phyloP scores from a whole-genome alignment of 2,888 invertebrate genomes.

The Dinocampus coccinellae region DNA sequence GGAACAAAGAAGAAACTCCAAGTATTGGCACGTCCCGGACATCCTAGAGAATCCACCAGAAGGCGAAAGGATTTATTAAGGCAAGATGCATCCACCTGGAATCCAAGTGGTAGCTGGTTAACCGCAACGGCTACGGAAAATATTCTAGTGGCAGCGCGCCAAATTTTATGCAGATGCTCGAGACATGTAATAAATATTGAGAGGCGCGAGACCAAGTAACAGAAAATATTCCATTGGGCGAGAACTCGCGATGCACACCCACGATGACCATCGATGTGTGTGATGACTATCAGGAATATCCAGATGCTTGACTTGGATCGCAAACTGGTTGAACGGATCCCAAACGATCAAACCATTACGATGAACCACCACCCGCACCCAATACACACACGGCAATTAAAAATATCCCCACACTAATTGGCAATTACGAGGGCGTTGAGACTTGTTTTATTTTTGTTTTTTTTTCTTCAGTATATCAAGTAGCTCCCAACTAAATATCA shows the following conservation, averaged over 20 bases:
- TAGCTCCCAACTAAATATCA: slow-evolving; percentile 38
- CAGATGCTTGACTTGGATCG: slow-evolving; percentile 21
- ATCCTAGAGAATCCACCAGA: slow-evolving; percentile 22
- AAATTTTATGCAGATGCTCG: slow-evolving; percentile 59
- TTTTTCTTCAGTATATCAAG: slow-evolving; percentile 52
- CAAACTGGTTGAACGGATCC: slow-evolving; percentile 5
- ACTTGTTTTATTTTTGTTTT: too few species aligned
- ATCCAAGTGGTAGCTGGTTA: slow-evolving; percentile 45
- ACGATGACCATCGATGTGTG: slow-evolving; percentile 13
- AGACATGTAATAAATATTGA: slow-evolving; percentile 55
- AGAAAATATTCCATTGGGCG: slow-evolving; percentile 6
- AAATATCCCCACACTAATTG: slow-evolving; percentile 67
- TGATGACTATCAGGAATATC: slow-evolving; percentile 15
- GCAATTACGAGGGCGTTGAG: slow-evolving; percentile 66
- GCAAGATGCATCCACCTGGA: slow-evolving; percentile 49
- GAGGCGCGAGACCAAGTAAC: slow-evolving; percentile 37
- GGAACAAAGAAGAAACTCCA: slow-evolving; percentile 27
- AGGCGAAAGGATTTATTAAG: slow-evolving; percentile 61
- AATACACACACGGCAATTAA: slow-evolving; percentile 64
- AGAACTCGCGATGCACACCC: background rate
- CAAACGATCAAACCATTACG: slow-evolving; percentile 7
- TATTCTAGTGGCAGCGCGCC: slow-evolving; percentile 32
- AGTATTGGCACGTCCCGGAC: slow-evolving; percentile 22
- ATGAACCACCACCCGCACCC: slow-evolving; percentile 55
- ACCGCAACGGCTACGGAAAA: slow-evolving; percentile 18